Conservation (phyloP, 2,113 vertebrate species). For the Leptobrachium ailaonicum region DNA sequence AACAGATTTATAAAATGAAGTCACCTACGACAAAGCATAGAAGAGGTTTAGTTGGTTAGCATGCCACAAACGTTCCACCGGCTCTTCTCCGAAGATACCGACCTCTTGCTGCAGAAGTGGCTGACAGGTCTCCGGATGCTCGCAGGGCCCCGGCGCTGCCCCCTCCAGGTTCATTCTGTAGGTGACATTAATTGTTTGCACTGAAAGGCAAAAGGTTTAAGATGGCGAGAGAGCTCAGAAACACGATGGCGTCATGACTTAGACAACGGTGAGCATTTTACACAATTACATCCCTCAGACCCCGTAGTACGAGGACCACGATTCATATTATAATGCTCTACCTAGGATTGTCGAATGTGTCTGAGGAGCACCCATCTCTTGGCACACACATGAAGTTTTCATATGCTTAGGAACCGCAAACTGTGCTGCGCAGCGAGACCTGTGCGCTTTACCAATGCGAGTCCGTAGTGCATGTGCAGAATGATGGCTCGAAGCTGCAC, state of each 20-base stretch:
- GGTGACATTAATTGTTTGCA: conserved; percentile 35
- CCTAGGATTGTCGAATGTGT: too few species aligned
- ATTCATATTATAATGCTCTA: too few species aligned
- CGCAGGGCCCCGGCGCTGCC: background rate
- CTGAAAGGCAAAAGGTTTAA: conserved; percentile 26
- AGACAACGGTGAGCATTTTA: background rate
- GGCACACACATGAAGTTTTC: too few species aligned
- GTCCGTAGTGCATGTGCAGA: too few species aligned
- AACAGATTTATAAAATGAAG: conserved; percentile 61
- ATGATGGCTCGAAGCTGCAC: too few species aligned
- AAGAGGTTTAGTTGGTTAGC: too few species aligned
- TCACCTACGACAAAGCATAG: conserved; percentile 57
- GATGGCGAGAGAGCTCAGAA: background rate
- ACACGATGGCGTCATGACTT: background rate
- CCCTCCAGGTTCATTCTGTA: conserved; percentile 6
- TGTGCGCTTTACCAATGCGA: too few species aligned
- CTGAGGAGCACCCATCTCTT: too few species aligned
- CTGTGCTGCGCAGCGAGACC: too few species aligned
- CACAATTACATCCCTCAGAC: too few species aligned
- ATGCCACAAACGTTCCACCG: background rate
- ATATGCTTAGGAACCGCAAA: too few species aligned
- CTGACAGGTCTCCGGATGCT: conserved; percentile 5
- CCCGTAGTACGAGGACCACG: too few species aligned
- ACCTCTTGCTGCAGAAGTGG: conserved; percentile 20
- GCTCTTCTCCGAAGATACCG: background rate